Evolutionary conservation across 2,888 invertebrate genomes (phyloP), one percentile per base, ranked within the genome.

Genomic region (Azorinus chamasolen): DNA sequence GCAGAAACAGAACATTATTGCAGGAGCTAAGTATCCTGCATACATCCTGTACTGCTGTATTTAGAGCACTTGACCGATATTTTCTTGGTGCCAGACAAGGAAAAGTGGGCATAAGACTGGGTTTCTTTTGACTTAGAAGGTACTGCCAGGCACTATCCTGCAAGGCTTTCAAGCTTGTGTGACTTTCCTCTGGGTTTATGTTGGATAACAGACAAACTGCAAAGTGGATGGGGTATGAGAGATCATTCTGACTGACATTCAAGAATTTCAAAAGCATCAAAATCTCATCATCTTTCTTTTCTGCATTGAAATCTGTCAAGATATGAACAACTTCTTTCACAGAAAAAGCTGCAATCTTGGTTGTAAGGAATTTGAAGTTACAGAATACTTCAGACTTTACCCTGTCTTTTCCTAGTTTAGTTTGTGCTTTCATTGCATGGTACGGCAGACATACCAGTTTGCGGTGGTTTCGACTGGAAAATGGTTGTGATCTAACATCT

Each of bases 281-380:
- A 24, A 95, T 94, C 95, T 96, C 96, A 50, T 97, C 94, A 72
- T 96, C 95, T 41, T 96, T 95, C 1, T 97, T 96, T 89, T 97
- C 97, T 50, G 96, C 95, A 90, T 97, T 96, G 63, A 97, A 96
- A 57, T 95, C 94, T 85, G 96, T 96, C 63, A 98, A 96, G 91
- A 95, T 95, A 61, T 96, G 95, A 75, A 97, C 63, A 0, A 91
- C 96, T 81, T 83, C 57, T 95, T 95, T 50, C 94, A 93, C 43
- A 12, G 88, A 87, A 51, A 83, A 83, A 3, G 86, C 85, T 37
- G 78, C 54, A 24, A 91, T 83, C 54, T 80, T 87, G 6, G 87
- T 83, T 46, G 73, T 64, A 0, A 91, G 78, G 61, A 84, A 91
- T 12, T 72, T 64, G 24, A 90, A 83, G 58, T 88, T 89, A 63